phyloP scores from a whole-genome alignment of 2,797 vertebrate species.

The Crax fasciolata region DNA sequence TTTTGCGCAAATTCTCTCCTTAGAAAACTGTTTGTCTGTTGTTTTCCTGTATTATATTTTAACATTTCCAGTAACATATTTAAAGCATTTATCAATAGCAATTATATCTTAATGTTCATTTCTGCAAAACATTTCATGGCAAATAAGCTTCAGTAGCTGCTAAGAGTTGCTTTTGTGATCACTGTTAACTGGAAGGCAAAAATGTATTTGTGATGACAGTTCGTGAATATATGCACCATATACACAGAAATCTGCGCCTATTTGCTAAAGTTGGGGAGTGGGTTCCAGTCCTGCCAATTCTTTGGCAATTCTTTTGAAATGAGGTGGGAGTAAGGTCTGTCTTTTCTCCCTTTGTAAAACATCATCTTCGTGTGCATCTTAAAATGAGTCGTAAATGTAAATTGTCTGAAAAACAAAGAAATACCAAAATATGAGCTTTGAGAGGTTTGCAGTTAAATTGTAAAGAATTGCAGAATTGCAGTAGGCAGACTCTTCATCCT shows the following conservation, averaged over 20 bases:
- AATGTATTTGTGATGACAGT: not conserved
- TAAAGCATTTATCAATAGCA: not conserved
- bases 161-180: not conserved
- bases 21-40: not conserved
- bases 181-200: constrained; percentile 3
- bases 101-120: not conserved
- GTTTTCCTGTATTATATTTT: not conserved
- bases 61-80: not conserved
- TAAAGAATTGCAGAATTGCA: constrained; percentile 54
- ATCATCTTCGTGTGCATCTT: not conserved
- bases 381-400: not conserved
- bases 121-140: not conserved
- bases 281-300: not conserved
- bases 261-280: not conserved
- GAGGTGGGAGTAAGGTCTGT: not conserved
- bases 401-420: constrained; percentile 60
- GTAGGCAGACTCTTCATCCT: constrained; percentile 64
- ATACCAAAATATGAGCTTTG: constrained; percentile 28
- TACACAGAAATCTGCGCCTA: not conserved
- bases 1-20: not conserved
- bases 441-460: constrained; percentile 66
- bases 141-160: not conserved
- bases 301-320: not conserved
- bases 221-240: not conserved
- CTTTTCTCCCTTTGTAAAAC: not conserved